These are phyloP conservation scores for Coenonympha glycerion DNA, from an alignment of 2,888 invertebrate genomes.

Conservation along the genomic window DNA sequence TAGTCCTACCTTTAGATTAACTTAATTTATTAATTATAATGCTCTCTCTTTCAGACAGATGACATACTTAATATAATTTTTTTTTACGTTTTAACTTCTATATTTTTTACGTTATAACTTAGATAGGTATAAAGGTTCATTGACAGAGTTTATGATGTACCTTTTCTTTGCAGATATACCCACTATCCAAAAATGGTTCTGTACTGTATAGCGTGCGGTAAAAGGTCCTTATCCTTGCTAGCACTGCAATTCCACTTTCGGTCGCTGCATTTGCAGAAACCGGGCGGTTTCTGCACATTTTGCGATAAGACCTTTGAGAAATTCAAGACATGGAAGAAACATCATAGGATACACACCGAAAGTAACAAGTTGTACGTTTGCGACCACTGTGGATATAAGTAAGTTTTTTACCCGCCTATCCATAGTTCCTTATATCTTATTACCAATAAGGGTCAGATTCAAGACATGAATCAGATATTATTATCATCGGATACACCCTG, in stretches of 20 bases:
- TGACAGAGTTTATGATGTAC: not conserved
- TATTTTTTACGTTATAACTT: no score
- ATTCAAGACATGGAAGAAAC: conserved; percentile 38
- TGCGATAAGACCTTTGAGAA: conserved; percentile 38
- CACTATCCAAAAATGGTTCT: conserved; percentile 33
- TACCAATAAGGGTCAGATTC: no score
- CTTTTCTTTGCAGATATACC: conserved; percentile 35
- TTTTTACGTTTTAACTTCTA: no score
- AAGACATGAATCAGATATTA: no score
- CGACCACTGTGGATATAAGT: conserved; percentile 46
- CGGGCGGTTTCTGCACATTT: conserved; percentile 42
- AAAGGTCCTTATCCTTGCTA: conserved; percentile 19
- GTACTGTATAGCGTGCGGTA: conserved; percentile 42
- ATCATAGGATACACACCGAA: conserved; percentile 36
- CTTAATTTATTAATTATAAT: no score
- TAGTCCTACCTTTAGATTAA: no score
- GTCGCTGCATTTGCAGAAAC: conserved; percentile 41
- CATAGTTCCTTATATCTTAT: no score
- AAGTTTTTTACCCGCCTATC: conserved; percentile 26
- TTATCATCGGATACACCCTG: no score
- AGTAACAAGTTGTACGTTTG: conserved; percentile 36
- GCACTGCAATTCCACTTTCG: conserved; percentile 51
- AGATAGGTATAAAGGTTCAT: no score
- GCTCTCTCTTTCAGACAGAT: not conserved
- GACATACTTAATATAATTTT: no score